A percentile compares a stretch with the other conserved stretches of the same genome.
phyloP scores from a whole-genome alignment of 23 tunicate genomes.

The Trididemnum clinides region DNA sequence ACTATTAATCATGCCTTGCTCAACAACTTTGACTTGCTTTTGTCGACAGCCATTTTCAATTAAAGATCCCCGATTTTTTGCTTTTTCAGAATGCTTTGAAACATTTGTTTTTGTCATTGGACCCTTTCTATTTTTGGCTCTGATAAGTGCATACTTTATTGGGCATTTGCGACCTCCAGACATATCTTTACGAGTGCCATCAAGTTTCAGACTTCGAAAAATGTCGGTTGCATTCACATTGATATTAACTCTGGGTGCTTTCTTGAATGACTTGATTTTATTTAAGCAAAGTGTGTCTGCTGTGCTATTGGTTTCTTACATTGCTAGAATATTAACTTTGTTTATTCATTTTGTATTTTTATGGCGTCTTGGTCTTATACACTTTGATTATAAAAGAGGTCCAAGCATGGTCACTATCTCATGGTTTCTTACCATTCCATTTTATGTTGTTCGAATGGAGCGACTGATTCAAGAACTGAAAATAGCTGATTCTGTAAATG shows the following conservation, averaged over 20 bases:
- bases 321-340: slow-evolving; percentile 33
- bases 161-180: slow-evolving; percentile 82
- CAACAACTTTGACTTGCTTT: slow-evolving; percentile 11
- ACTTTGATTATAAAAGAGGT: slow-evolving; percentile 78
- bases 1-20: neutral
- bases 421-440: slow-evolving; percentile 76
- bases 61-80: slow-evolving; percentile 9
- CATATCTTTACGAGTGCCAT: slow-evolving; percentile 41
- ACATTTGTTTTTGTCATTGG: slow-evolving; percentile 46
- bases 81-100: slow-evolving; percentile 85
- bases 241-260: slow-evolving; percentile 29
- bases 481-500: neutral
- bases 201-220: slow-evolving; percentile 44
- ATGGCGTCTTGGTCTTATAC: slow-evolving; percentile 63
- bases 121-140: slow-evolving; percentile 65
- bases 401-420: slow-evolving; percentile 55
- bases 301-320: slow-evolving; percentile 34
- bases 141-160: slow-evolving; percentile 66
- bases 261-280: slow-evolving; percentile 52
- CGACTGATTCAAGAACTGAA: slow-evolving; percentile 13
- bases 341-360: slow-evolving; percentile 61
- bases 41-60: slow-evolving; percentile 61
- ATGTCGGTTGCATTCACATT: slow-evolving; percentile 54
- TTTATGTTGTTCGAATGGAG: slow-evolving; percentile 51
- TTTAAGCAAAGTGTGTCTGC: slow-evolving; percentile 27